phyloP scores from a whole-genome alignment of 2,797 vertebrate genomes.

The Luscinia megarhynchos region DNA sequence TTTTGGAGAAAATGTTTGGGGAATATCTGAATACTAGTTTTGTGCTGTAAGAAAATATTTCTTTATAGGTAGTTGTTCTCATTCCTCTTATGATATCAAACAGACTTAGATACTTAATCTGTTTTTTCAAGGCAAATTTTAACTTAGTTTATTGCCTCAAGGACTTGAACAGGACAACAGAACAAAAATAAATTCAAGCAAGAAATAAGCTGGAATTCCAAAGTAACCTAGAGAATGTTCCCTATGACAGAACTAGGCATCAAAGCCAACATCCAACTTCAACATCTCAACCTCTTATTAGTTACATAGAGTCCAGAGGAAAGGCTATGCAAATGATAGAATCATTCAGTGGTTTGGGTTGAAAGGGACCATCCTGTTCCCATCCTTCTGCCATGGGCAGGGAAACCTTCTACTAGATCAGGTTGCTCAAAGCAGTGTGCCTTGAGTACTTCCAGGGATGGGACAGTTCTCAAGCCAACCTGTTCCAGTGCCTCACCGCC shows the following conservation, averaged over 20 bases:
- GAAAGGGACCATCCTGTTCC: not conserved
- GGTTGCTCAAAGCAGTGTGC: not conserved
- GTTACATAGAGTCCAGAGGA: not conserved
- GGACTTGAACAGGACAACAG: not conserved
- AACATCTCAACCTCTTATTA: not conserved
- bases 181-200: not conserved
- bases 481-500: not conserved
- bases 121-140: not conserved
- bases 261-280: not conserved
- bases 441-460: not conserved
- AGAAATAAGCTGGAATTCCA: not conserved
- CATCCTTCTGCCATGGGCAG: not conserved
- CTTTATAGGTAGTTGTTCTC: not conserved
- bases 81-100: not conserved
- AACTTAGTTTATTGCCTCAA: not conserved
- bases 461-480: not conserved
- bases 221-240: not conserved
- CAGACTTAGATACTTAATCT: not conserved
- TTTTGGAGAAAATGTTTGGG: not conserved
- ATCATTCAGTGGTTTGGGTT: not conserved
- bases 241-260: not conserved
- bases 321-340: not conserved
- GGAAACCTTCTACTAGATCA: not conserved
- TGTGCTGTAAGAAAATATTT: not conserved
- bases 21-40: not conserved